Evolutionary conservation across 2,113 vertebrate species (phyloP).

Genomic region (Aleadryas rufinucha): DNA sequence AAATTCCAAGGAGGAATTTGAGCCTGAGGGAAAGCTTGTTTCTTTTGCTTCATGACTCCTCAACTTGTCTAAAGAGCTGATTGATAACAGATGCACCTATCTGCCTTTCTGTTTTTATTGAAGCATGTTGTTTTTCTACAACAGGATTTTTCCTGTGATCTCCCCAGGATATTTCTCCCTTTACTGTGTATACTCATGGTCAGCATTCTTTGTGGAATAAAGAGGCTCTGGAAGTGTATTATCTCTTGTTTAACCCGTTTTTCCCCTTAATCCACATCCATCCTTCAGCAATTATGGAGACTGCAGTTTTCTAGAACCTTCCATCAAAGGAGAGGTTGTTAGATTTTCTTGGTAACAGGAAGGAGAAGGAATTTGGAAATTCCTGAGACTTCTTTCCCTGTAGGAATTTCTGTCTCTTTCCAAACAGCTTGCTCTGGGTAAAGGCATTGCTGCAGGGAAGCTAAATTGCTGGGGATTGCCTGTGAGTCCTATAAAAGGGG

Average conservation of each 20-base stretch:
- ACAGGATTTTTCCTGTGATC: constrained; percentile 10
- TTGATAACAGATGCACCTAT: constrained; percentile 58
- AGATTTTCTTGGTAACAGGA: neutral
- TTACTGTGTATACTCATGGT: neutral
- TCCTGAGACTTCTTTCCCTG: neutral
- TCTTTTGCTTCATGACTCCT: neutral
- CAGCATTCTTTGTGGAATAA: neutral
- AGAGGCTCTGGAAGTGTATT: neutral
- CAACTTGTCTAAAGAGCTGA: constrained; percentile 11
- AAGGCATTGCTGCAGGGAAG: neutral
- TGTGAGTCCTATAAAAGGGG: neutral
- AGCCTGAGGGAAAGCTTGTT: constrained; percentile 1
- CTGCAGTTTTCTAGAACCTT: neutral
- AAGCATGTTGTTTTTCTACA: neutral
- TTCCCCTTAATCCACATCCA: neutral
- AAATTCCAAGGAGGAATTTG: constrained; percentile 32
- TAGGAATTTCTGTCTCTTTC: neutral
- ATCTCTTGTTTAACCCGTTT: neutral
- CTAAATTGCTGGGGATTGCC: neutral
- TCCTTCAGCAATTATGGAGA: neutral
- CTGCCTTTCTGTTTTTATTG: constrained; percentile 9
- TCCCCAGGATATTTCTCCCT: neutral
- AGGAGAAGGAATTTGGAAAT: neutral
- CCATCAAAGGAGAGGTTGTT: neutral
- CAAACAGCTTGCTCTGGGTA: neutral